Conservation (phyloP, 2,888 invertebrate genomes). For the Thymelicus sylvestris region DNA sequence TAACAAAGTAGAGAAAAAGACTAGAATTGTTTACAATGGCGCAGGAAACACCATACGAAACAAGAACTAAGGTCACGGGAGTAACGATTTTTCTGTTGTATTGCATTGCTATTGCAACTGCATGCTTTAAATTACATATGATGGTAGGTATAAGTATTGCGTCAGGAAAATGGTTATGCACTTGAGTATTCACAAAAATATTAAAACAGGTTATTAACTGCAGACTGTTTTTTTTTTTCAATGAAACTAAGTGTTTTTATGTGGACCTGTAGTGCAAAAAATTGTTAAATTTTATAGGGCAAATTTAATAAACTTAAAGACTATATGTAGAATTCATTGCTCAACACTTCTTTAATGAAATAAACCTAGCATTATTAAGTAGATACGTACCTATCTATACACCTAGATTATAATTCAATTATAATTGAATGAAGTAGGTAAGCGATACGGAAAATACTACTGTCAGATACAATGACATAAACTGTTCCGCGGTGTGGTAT, state of each 20-base stretch:
- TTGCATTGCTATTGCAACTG: not conserved
- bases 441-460: conserved; percentile 28
- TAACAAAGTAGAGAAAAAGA: not conserved
- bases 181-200: not conserved
- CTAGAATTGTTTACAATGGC: conserved; percentile 5
- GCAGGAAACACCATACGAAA: conserved; percentile 9
- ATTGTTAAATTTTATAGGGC: not conserved
- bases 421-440: conserved; percentile 24
- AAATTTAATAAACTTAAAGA: not conserved
- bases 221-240: too few species aligned
- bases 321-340: too few species aligned
- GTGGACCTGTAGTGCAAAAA: not conserved
- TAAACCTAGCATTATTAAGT: conserved; percentile 10
- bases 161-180: not conserved
- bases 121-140: not conserved
- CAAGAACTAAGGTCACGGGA: conserved; percentile 12
- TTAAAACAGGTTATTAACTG: not conserved
- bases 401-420: not conserved
- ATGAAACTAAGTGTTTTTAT: too few species aligned
- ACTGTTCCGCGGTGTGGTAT: conserved; percentile 33
- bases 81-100: not conserved
- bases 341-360: not conserved
- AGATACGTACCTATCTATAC: not conserved
- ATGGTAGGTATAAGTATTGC: not conserved
- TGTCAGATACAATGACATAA: conserved; percentile 36